Conservation (phyloP, 2,797 vertebrate species). For the Scleropages formosus region DNA sequence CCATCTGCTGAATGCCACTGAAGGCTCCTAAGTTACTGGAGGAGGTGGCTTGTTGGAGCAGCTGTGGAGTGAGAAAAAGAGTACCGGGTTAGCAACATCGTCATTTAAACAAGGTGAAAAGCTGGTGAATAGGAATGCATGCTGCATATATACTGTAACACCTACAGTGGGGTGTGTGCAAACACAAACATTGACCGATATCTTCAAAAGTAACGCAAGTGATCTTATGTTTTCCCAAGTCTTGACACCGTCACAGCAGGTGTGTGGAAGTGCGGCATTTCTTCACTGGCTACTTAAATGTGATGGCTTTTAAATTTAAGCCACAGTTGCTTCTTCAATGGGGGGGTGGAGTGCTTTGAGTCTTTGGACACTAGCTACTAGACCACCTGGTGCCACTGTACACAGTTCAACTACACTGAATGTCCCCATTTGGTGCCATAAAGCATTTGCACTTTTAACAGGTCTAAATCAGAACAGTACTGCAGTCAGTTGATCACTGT, state of each 20-base stretch:
- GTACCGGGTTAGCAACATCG: not conserved
- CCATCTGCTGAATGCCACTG: conserved; percentile 84
- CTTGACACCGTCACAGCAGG: too few species aligned
- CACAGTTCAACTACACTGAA: not conserved
- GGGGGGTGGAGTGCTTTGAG: not conserved
- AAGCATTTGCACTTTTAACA: not conserved
- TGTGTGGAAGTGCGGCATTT: too few species aligned
- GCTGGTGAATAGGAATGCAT: not conserved
- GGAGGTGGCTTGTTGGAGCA: conserved; percentile 80
- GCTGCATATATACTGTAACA: too few species aligned
- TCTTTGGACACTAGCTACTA: not conserved
- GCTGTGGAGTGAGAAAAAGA: conserved; percentile 56
- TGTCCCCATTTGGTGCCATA: not conserved
- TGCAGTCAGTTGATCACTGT: not conserved
- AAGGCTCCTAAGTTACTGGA: conserved; percentile 83
- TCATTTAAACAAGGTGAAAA: not conserved
- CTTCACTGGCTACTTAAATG: too few species aligned
- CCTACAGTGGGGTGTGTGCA: too few species aligned
- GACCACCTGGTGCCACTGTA: not conserved
- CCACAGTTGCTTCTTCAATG: too few species aligned
- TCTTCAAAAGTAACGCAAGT: too few species aligned
- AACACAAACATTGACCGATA: too few species aligned
- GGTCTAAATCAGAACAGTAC: not conserved
- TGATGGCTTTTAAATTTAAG: too few species aligned
- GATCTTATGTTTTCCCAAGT: too few species aligned